A percentile compares a stretch with the other conserved stretches of the same genome.
phyloP scores from a whole-genome alignment of 1,140 invertebrate species.

The Formica exsecta region DNA sequence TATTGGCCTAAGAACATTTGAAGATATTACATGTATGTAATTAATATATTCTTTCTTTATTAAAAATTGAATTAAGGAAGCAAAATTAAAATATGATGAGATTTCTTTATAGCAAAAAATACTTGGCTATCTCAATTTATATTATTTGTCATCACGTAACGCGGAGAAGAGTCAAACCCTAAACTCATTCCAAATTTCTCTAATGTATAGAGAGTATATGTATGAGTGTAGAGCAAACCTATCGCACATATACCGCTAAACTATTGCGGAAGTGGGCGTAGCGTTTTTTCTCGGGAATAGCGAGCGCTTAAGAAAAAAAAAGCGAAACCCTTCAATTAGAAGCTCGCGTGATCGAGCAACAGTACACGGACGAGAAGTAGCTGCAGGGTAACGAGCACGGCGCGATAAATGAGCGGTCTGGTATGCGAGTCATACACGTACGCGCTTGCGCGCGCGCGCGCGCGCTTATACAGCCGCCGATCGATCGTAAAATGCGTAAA shows the following conservation, averaged over 20 bases:
- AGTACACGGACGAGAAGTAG: neutral
- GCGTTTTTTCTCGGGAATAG: slow-evolving; percentile 16
- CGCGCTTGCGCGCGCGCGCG: neutral
- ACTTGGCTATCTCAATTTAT: neutral
- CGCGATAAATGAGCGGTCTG: slow-evolving; percentile 36
- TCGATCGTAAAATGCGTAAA: slow-evolving; percentile 34
- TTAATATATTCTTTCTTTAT: neutral
- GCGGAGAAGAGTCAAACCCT: neutral
- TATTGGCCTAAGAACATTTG: neutral
- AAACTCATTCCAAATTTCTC: neutral
- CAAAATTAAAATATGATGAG: neutral
- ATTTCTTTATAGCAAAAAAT: slow-evolving; percentile 2
- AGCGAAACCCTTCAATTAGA: slow-evolving; percentile 13
- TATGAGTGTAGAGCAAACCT: neutral
- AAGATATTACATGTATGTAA: neutral
- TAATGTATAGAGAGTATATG: neutral
- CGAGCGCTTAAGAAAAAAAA: neutral
- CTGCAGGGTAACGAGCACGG: neutral
- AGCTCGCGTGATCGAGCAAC: slow-evolving; percentile 27
- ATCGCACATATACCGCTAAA: neutral
- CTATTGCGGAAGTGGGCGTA: slow-evolving; percentile 4
- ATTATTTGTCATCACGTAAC: neutral
- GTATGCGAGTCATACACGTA: slow-evolving; percentile 27
- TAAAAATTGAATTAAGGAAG: neutral
- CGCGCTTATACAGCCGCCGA: neutral